Base-by-base conservation (phyloP, 2,888 invertebrate species). In the Morpho helenor region DNA sequence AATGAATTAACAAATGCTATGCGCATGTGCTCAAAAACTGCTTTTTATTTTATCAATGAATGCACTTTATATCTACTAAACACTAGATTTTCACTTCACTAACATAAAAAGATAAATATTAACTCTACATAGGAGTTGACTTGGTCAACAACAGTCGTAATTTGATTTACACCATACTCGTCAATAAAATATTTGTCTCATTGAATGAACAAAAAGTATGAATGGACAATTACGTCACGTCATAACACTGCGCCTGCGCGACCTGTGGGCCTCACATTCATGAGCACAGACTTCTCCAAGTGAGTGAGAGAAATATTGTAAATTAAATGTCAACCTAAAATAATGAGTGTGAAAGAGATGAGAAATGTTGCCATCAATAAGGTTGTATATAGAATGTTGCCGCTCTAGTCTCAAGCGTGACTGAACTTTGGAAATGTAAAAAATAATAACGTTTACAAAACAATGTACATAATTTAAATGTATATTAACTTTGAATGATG, bases 221-320 rank as follows among this genome's bases (percentile, higher is more conserved):
- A 90, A 90, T 90, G 90, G 82, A 79, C 79, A 84, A 87, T 88
- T 88, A 90, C 90, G 89, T 90, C 89, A 89, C 87, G 80, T 82
- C 81, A 81, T 81, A 77, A 80, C 78, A 78, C 80, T 79, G 87
- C 87, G 87, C 85, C 78, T 87, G 87, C 85, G 85, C 86, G 84
- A 31, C 31, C 31, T 31, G 31, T 31, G 31, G 31, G 72, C 73
- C 73, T 75, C 76, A 75, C 64, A 68, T 63, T 68, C 66, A 63
- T 51, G 31, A 59, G 60, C 66, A 69, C 64, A 69, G 62, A 63
- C 64, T 63, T 63, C 60, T 56, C 52, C 45, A 54, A 55, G 57
- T 57, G 52, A 54, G 9, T n/a, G 9, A 43, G n/a, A n/a, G n/a
- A 43, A 8, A 43, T 43, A 43, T n/a, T 43, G n/a, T 43, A 9